Evolutionary conservation across 1,140 invertebrate species (phyloP).

Genomic region (Drosophila serrata): DNA sequence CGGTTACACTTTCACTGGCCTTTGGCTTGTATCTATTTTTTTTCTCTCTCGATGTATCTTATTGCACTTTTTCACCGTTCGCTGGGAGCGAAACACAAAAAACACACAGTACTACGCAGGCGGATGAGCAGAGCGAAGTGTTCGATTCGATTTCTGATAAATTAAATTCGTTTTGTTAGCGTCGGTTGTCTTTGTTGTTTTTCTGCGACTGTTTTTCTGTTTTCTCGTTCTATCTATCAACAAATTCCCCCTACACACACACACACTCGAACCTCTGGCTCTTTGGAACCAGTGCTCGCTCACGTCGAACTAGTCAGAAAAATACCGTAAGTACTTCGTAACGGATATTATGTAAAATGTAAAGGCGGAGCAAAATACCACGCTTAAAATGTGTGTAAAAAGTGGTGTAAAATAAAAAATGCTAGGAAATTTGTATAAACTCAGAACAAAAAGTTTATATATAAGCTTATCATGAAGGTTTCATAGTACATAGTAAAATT

Average conservation of each 20-base stretch:
- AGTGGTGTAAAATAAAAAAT: too few species aligned
- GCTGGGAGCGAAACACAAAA: slow-evolving; percentile 27
- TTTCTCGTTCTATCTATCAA: slow-evolving; percentile 51
- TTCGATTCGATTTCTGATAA: slow-evolving; percentile 27
- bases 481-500: too few species aligned
- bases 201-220: slow-evolving; percentile 43
- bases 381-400: too few species aligned
- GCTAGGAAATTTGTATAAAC: too few species aligned
- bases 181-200: slow-evolving; percentile 50
- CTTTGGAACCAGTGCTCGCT: slow-evolving; percentile 7
- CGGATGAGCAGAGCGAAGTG: slow-evolving; percentile 28
- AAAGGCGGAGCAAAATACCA: too few species aligned
- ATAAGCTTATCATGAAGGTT: too few species aligned
- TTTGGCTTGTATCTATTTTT: slow-evolving; percentile 7
- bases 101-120: slow-evolving; percentile 8
- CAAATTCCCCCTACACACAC: slow-evolving; percentile 33
- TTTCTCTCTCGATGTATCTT: slow-evolving; percentile 17
- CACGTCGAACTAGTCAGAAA: too few species aligned
- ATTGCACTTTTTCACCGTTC: slow-evolving; percentile 25
- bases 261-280: slow-evolving; percentile 6
- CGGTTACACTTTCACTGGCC: slow-evolving; percentile 67
- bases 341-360: too few species aligned
- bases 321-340: too few species aligned
- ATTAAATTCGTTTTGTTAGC: slow-evolving; percentile 31
- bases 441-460: too few species aligned